A percentile compares a stretch with the other conserved stretches of the same genome.
These are phyloP conservation scores for Sebastes vulpes DNA, from an alignment of 2,797 vertebrate species.

Conservation along the genomic window DNA sequence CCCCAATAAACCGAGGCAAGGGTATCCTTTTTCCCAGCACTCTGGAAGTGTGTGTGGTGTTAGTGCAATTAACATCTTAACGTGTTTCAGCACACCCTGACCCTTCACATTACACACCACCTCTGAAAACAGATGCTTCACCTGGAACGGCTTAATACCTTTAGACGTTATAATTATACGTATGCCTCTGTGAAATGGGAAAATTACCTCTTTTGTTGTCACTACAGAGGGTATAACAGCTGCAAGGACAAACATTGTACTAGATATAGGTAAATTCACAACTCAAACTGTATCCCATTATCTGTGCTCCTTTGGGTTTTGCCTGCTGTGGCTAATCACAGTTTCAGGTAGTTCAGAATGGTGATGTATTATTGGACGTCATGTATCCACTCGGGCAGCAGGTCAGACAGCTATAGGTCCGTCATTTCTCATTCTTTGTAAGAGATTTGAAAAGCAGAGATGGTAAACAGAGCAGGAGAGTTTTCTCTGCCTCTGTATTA, in stretches of 20 bases:
- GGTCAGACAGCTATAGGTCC: slow-evolving; percentile 2
- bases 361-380: background rate
- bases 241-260: background rate
- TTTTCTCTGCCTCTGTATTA: background rate
- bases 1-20: slow-evolving; percentile 65
- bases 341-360: slow-evolving; percentile 22
- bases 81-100: slow-evolving; percentile 73
- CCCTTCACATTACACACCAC: slow-evolving; percentile 64
- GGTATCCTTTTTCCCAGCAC: slow-evolving; percentile 70
- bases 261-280: background rate
- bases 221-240: background rate
- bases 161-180: slow-evolving; percentile 28
- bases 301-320: slow-evolving; percentile 28
- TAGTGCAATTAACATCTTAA: slow-evolving; percentile 75
- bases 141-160: slow-evolving; percentile 58
- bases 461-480: background rate
- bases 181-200: slow-evolving; percentile 1
- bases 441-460: slow-evolving; percentile 14
- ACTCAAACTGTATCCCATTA: slow-evolving; percentile 1
- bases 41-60: slow-evolving; percentile 47
- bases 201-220: slow-evolving; percentile 2
- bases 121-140: slow-evolving; percentile 78
- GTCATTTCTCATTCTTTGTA: background rate
- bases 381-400: background rate
- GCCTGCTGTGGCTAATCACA: slow-evolving; percentile 11